phyloP scores from a whole-genome alignment of 2,888 invertebrate genomes.

The Seira musarum region DNA sequence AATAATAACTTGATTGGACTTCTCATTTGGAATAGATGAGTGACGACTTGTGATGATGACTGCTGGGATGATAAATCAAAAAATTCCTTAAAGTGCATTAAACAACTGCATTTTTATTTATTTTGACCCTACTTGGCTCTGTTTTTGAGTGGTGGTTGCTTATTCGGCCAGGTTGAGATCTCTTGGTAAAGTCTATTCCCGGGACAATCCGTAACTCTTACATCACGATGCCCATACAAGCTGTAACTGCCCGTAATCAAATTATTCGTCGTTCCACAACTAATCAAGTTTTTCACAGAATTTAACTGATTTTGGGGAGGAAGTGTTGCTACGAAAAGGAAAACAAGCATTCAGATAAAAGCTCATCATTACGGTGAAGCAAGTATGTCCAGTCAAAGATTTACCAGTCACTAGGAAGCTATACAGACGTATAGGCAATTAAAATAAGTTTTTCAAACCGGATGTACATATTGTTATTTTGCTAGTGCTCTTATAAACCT shows the following conservation, averaged over 20 bases:
- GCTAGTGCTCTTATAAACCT: conserved; percentile 71
- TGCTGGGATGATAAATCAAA: background rate
- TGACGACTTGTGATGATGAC: background rate
- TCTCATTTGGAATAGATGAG: background rate
- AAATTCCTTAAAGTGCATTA: background rate
- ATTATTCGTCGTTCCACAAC: conserved; percentile 77
- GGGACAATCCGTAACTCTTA: conserved; percentile 81
- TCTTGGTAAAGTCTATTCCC: conserved; percentile 77
- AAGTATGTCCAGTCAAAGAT: conserved; percentile 82
- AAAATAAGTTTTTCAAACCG: no score
- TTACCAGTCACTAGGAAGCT: conserved; percentile 84
- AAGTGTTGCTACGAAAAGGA: conserved; percentile 71
- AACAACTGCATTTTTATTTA: background rate
- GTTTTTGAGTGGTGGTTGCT: background rate
- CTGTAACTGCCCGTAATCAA: conserved; percentile 77
- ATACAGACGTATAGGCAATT: no score
- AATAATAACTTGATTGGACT: background rate
- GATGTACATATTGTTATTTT: conserved; percentile 69
- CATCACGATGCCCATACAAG: conserved; percentile 80
- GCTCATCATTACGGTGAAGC: conserved; percentile 81
- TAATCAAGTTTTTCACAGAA: conserved; percentile 77
- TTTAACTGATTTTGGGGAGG: conserved; percentile 78
- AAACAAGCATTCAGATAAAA: no score
- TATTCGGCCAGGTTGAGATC: conserved; percentile 78
- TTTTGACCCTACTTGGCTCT: background rate